A percentile compares a stretch with the other conserved stretches of the same genome.
Evolutionary conservation across 2,113 vertebrate genomes (phyloP).

Genomic region (Notothenia rossii): DNA sequence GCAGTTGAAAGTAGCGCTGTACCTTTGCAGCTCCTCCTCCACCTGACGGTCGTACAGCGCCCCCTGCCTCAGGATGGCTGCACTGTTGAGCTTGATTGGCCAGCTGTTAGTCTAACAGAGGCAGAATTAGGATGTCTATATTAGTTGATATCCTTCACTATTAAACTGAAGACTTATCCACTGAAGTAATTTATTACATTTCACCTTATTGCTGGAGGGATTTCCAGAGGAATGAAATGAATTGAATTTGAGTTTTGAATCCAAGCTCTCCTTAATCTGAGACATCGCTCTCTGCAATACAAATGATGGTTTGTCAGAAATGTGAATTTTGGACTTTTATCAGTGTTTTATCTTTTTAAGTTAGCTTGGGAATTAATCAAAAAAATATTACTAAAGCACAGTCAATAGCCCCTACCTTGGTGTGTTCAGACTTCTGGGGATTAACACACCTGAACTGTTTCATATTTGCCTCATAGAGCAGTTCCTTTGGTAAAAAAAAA

Average conservation of each 20-base stretch:
- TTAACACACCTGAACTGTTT: conserved; percentile 83
- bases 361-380: neutral
- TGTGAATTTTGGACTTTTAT: neutral
- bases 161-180: neutral
- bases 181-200: neutral
- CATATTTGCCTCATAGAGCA: conserved; percentile 84
- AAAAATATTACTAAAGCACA: neutral
- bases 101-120: conserved; percentile 76
- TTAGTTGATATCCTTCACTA: neutral
- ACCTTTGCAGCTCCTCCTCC: conserved; percentile 91
- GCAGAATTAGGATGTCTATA: neutral
- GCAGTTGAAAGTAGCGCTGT: conserved; percentile 2
- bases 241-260: conserved; percentile 77
- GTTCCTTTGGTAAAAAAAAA: conserved; percentile 71
- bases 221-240: conserved; percentile 49
- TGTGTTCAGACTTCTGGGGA: conserved; percentile 79
- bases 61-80: conserved; percentile 89
- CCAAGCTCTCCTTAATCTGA: conserved; percentile 73
- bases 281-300: conserved; percentile 74
- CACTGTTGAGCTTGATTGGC: conserved; percentile 90
- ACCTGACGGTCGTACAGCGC: conserved; percentile 86
- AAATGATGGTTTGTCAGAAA: conserved; percentile 6
- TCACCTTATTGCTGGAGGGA: conserved; percentile 70
- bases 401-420: conserved; percentile 68
- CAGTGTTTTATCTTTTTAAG: neutral